Base-by-base conservation (phyloP, 1,140 invertebrate genomes). In the Drosophila varians region DNA sequence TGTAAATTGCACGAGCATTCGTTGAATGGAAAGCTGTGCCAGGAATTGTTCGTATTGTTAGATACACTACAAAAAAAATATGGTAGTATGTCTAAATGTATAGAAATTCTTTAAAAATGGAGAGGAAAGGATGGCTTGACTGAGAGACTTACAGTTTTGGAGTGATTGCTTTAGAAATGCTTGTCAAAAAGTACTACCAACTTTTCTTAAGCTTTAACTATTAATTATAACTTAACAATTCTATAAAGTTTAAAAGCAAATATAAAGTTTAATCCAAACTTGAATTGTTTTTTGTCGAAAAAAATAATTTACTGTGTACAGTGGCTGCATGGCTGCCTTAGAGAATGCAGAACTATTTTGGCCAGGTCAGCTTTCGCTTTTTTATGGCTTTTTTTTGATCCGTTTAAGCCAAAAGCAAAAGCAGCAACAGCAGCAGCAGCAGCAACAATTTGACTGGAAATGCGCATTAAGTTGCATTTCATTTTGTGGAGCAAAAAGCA, bases 391-490 rank as follows among this genome's bases (percentile, higher is more conserved):
- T 51, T 61, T 51, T 54, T 43, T 42, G 38, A 58, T 52, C 46
- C 21, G 55, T 49, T 26, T 42, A 42, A 42, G 38, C 38, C 36
- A 38, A 38, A 12, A 38, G 36, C n/a, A 38, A 16, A 12, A 16
- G 26, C 48, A 61, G 12, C 36, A 34, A 7, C 28, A 69, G n/a
- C 34, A 60, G 19, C 45, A 64, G 16, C 58, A 74, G 28, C 36
- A 12, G 19, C 48, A 52, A 19, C 34, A 40, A 43, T 51, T 57
- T 45, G 51, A 71, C 49, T 68, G 72, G 47, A 68, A 82, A 87
- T 87, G 82, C 80, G 77, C 75, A 86, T 74, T 87, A 66, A 70
- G 57, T 46, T 88, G 77, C 77, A 86, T 88, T 77, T 76, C 52
- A 64, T 68, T 58, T 64, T 18, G 38, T 18, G 53, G 57, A 70